Conservation (phyloP, 2,888 invertebrate species). For the Drosophila setosimentum region DNA sequence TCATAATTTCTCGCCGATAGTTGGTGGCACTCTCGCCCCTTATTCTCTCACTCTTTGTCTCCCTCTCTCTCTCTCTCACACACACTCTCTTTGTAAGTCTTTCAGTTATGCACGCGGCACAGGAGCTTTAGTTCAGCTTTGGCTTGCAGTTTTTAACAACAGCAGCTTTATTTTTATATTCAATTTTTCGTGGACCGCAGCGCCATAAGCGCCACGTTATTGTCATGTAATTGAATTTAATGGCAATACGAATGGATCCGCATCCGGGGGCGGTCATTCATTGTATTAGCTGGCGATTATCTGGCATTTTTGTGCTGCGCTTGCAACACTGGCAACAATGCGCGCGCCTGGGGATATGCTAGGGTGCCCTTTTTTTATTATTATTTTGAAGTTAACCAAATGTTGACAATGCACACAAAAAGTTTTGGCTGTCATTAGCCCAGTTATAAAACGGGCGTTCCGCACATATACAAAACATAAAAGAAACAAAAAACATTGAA, state of each 20-base stretch:
- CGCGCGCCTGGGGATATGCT: constrained; percentile 26
- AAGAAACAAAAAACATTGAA: constrained; percentile 4
- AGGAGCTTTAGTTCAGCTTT: constrained; percentile 52
- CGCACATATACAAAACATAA: neutral
- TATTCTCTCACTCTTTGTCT: neutral
- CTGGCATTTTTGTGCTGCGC: constrained; percentile 68
- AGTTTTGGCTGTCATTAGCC: constrained; percentile 39
- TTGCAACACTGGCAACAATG: constrained; percentile 63
- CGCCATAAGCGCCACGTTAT: constrained; percentile 78
- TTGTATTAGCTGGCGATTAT: constrained; percentile 76
- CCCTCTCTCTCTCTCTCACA: neutral
- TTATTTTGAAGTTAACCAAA: constrained; percentile 24
- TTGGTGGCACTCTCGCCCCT: constrained; percentile 9
- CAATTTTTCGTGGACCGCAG: constrained; percentile 70
- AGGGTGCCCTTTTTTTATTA: neutral
- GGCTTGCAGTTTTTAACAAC: constrained; percentile 67
- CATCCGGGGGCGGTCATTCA: constrained; percentile 68
- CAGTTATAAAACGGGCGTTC: neutral
- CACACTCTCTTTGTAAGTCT: neutral
- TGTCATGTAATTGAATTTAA: constrained; percentile 81
- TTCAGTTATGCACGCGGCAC: constrained; percentile 37
- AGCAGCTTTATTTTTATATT: constrained; percentile 76
- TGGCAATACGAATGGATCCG: constrained; percentile 69
- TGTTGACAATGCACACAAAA: constrained; percentile 21
- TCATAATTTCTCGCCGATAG: constrained; percentile 72